Evolutionary conservation across 2,888 invertebrate genomes (phyloP).

Genomic region (Drosophila setosimentum): DNA sequence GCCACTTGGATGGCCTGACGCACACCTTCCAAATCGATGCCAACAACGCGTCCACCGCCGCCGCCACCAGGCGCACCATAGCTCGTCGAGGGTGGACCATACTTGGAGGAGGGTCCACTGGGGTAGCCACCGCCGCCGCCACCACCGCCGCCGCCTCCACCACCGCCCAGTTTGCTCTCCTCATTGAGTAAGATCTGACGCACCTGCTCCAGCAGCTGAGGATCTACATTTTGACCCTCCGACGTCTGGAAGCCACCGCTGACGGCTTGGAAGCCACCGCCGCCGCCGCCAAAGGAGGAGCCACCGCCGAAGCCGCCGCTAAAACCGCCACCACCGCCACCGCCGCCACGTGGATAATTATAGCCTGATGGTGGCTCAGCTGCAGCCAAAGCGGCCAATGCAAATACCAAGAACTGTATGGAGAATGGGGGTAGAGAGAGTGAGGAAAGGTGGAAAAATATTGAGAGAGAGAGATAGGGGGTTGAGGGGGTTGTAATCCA

Average conservation of each 20-base stretch:
- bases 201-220: slow-evolving; percentile 92
- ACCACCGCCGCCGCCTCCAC: slow-evolving; percentile 85
- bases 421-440: neutral
- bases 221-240: slow-evolving; percentile 93
- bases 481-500: slow-evolving; percentile 32
- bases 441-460: neutral
- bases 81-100: slow-evolving; percentile 88
- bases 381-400: slow-evolving; percentile 90
- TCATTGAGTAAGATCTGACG: slow-evolving; percentile 94
- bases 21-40: slow-evolving; percentile 93
- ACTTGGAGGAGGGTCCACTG: slow-evolving; percentile 86
- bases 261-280: slow-evolving; percentile 91
- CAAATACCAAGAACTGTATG: slow-evolving; percentile 92
- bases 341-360: slow-evolving; percentile 89
- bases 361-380: slow-evolving; percentile 92
- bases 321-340: slow-evolving; percentile 79
- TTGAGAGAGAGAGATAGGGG: neutral
- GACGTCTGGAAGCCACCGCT: slow-evolving; percentile 92
- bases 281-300: slow-evolving; percentile 84
- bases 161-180: slow-evolving; percentile 88
- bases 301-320: slow-evolving; percentile 86
- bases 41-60: slow-evolving; percentile 88
- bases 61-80: slow-evolving; percentile 88
- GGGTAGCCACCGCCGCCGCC: slow-evolving; percentile 82
- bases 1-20: slow-evolving; percentile 95